These are phyloP conservation scores for Dendrolimus pini DNA, from an alignment of 2,888 invertebrate species.

Conservation along the genomic window DNA sequence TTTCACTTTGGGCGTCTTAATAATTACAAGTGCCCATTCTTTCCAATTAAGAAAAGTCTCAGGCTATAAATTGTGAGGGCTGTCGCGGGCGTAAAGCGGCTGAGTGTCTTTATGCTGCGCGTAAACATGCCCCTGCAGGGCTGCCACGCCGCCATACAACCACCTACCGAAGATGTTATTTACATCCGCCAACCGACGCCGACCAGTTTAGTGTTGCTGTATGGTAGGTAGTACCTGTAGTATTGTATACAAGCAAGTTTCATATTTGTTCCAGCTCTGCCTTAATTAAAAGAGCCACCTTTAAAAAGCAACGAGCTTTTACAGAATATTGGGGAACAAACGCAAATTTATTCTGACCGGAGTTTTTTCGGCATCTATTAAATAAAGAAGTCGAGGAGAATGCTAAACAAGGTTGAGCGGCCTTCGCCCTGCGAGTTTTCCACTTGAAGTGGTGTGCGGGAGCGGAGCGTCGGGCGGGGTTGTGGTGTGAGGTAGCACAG, in stretches of 20 bases:
- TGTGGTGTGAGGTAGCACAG: conserved; percentile 38
- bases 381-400: conserved; percentile 75
- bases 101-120: conserved; percentile 51
- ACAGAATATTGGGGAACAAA: conserved; percentile 62
- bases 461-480: conserved; percentile 29
- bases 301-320: conserved; percentile 47
- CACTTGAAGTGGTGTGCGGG: conserved; percentile 68
- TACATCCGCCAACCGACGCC: conserved; percentile 21
- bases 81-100: conserved; percentile 49
- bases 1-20: conserved; percentile 76
- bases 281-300: conserved; percentile 64
- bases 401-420: conserved; percentile 75
- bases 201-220: conserved; percentile 46
- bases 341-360: conserved; percentile 71
- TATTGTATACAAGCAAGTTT: conserved; percentile 49
- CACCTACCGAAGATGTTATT: conserved; percentile 10
- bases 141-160: conserved; percentile 30
- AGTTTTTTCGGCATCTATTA: conserved; percentile 73
- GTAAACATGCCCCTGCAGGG: conserved; percentile 61
- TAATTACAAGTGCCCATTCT: conserved; percentile 77
- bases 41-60: conserved; percentile 76
- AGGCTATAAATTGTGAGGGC: conserved; percentile 72
- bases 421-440: conserved; percentile 73
- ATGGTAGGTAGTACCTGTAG: conserved; percentile 50
- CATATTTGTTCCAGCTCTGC: conserved; percentile 49